A percentile compares a stretch with the other conserved stretches of the same genome.
These are phyloP conservation scores for Sminthurinus aureus DNA, from an alignment of 2,888 invertebrate genomes.

Conservation along the genomic window DNA sequence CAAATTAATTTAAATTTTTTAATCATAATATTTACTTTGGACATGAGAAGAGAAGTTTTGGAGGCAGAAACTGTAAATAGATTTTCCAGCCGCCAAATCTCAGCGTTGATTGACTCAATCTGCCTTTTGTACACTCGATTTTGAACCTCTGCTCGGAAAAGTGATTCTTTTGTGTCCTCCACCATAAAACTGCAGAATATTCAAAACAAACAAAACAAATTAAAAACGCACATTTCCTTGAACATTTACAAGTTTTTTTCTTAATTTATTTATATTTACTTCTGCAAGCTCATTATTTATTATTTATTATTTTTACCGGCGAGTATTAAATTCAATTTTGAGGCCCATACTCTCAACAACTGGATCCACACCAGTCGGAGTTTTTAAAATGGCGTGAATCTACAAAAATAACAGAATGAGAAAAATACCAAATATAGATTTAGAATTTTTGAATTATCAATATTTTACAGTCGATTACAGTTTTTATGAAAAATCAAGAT, in stretches of 20 bases:
- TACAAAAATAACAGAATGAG: conserved; percentile 51
- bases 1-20: too few species aligned
- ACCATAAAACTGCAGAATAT: conserved; percentile 71
- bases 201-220: background rate
- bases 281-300: background rate
- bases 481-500: too few species aligned
- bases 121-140: conserved; percentile 87
- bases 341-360: conserved; percentile 88
- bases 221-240: background rate
- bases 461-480: too few species aligned
- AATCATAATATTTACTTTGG: background rate
- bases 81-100: conserved; percentile 78
- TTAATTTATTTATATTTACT: background rate
- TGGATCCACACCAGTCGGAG: conserved; percentile 69
- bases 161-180: conserved; percentile 79
- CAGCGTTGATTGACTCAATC: conserved; percentile 78
- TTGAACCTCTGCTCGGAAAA: conserved; percentile 88
- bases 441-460: background rate
- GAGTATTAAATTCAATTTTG: conserved; percentile 86
- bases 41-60: background rate
- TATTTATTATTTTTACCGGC: conserved; percentile 63
- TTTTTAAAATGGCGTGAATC: conserved; percentile 64
- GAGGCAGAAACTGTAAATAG: conserved; percentile 68
- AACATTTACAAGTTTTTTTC: too few species aligned
- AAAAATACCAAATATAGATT: too few species aligned